Evolutionary conservation across 2,797 vertebrate genomes (phyloP), one percentile per base, ranked within the genome.

Genomic region (Cyclura pinguis): DNA sequence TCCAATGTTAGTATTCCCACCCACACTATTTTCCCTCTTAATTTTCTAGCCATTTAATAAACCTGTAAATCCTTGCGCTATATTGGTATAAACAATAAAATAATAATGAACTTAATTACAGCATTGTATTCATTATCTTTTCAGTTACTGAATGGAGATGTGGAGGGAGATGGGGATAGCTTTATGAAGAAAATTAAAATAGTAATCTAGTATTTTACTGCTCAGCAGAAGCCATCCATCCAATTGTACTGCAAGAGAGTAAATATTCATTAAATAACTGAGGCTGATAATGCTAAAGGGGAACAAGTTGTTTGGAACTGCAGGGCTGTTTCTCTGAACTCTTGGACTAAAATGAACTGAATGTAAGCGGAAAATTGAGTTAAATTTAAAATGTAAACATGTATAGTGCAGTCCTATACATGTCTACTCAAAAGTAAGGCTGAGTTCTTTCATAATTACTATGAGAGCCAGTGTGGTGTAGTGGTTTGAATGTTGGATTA

Each of bases 31-130:
- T 85, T 85, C 82, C 93, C 92, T 92, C 93, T 94, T 94, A 93
- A 93, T 95, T 95, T 92, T 88, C 88, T 59, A 87, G 59, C 13
- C 9, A 6, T 92, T 90, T 95, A 93, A 94, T 94, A 95, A 95
- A 94, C 85, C 85, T n/a, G 55, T 64, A 88, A 88, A 88, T 80
- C 90, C 16, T 72, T 81, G 38, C 74, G 72, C 74, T 91, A 78
- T 82, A 1, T 0, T 88, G 64, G 13, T 88, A 91, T 85, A 95
- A 95, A 94, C 91, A 93, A 87, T 92, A 95, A 90, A 74, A 86
- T 92, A 94, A 85, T 92, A 94, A 90, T 77, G 93, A 93, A 93
- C 89, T 93, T 94, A 90, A 92, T 95, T 94, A 92, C 0, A 67
- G 18, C 14, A 52, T 35, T 72, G 69, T 24, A 1, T 81, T 92